Conservation (phyloP, 1,140 invertebrate species). For the Zelostemma sp. region DNA sequence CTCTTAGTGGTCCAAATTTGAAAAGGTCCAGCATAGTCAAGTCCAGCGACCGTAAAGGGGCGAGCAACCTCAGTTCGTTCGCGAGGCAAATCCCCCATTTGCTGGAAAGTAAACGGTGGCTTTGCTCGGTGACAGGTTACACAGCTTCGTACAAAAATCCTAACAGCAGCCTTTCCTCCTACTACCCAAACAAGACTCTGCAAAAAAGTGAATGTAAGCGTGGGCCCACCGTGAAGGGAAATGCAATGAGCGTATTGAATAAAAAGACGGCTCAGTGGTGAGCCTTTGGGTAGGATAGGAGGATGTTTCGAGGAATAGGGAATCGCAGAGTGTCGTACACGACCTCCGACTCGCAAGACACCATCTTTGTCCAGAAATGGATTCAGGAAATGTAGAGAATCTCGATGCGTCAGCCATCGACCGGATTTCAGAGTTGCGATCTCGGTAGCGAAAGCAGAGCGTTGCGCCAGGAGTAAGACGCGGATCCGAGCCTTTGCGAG, state of each 20-base stretch:
- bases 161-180: background rate
- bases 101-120: conserved; percentile 5
- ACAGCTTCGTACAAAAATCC: background rate
- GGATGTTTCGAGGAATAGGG: conserved; percentile 2
- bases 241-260: background rate
- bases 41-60: conserved; percentile 54
- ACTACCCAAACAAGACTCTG: conserved; percentile 1
- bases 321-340: too few species aligned
- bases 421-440: too few species aligned
- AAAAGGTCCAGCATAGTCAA: conserved; percentile 65
- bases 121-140: background rate
- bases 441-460: too few species aligned
- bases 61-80: conserved; percentile 38
- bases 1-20: conserved; percentile 26
- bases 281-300: background rate
- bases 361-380: too few species aligned
- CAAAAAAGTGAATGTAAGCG: background rate
- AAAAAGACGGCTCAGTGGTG: background rate
- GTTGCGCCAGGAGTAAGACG: too few species aligned
- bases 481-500: too few species aligned
- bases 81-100: conserved; percentile 53
- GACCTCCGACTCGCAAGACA: too few species aligned
- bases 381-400: too few species aligned
- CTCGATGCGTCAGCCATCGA: too few species aligned
- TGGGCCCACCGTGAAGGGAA: conserved; percentile 5